These are phyloP conservation scores for Odontesthes bonariensis DNA, from an alignment of 2,113 vertebrate genomes.

Conservation along the genomic window DNA sequence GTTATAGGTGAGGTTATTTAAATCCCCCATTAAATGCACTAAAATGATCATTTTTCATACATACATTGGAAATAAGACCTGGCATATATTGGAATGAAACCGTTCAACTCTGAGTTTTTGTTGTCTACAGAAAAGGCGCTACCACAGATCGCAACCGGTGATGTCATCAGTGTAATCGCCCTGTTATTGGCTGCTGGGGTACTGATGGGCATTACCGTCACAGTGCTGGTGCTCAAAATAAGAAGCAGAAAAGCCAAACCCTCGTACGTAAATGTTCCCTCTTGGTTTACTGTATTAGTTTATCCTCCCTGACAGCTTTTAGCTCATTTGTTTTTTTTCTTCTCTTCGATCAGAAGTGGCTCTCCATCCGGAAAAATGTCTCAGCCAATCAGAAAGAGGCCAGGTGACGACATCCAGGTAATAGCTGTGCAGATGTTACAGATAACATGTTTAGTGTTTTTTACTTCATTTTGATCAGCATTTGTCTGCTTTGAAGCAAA, in stretches of 20 bases:
- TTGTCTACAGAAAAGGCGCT: slow-evolving; percentile 76
- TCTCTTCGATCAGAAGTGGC: slow-evolving; percentile 49
- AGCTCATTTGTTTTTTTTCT: not conserved
- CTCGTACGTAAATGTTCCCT: slow-evolving; percentile 69
- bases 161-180: slow-evolving; percentile 81
- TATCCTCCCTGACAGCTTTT: not conserved
- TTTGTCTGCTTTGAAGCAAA: not conserved
- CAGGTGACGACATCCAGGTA: slow-evolving; percentile 77
- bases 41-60: too few relatives aligned
- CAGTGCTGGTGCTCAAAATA: slow-evolving; percentile 81
- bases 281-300: not conserved
- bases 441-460: not conserved
- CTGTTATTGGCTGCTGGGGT: slow-evolving; percentile 81
- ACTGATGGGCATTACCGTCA: slow-evolving; percentile 79
- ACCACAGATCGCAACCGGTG: slow-evolving; percentile 75
- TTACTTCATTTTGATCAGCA: not conserved
- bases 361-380: slow-evolving; percentile 70
- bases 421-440: slow-evolving; percentile 1
- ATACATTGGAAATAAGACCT: too few relatives aligned
- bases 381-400: slow-evolving; percentile 70
- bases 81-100: too few relatives aligned
- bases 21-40: not conserved
- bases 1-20: slow-evolving; percentile 88
- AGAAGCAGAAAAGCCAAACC: slow-evolving; percentile 72
- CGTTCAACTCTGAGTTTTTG: not conserved